phyloP scores from a whole-genome alignment of 2,113 vertebrate species.

The Colaptes auratus region DNA sequence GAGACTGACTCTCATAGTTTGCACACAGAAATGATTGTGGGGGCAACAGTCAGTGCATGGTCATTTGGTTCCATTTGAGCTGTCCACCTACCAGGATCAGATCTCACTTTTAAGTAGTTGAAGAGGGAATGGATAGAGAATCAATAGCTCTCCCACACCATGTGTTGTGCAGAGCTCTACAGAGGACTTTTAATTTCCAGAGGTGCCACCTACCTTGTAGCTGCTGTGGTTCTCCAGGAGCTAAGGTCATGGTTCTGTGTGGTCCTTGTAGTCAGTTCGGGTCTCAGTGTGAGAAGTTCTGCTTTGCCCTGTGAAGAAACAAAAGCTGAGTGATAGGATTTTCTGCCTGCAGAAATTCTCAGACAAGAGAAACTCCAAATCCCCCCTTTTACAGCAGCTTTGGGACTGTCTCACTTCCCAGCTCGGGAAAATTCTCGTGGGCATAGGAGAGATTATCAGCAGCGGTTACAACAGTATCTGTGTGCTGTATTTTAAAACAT shows the following conservation, averaged over 20 bases:
- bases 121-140: background rate
- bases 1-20: background rate
- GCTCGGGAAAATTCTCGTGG: background rate
- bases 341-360: background rate
- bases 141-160: background rate
- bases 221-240: background rate
- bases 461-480: background rate
- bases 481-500: background rate
- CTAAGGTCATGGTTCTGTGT: background rate
- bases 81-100: background rate
- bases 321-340: background rate
- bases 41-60: background rate
- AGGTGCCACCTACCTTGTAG: background rate
- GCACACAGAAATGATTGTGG: background rate
- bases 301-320: background rate
- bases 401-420: background rate
- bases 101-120: background rate
- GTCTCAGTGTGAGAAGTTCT: background rate
- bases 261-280: background rate
- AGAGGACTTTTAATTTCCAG: background rate
- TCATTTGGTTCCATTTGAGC: accelerated
- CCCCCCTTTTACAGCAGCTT: background rate
- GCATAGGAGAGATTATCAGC: background rate
- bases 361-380: background rate
- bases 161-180: background rate